Evolutionary conservation across 2,888 invertebrate genomes (phyloP).

Genomic region (Heteromurus nitidus): DNA sequence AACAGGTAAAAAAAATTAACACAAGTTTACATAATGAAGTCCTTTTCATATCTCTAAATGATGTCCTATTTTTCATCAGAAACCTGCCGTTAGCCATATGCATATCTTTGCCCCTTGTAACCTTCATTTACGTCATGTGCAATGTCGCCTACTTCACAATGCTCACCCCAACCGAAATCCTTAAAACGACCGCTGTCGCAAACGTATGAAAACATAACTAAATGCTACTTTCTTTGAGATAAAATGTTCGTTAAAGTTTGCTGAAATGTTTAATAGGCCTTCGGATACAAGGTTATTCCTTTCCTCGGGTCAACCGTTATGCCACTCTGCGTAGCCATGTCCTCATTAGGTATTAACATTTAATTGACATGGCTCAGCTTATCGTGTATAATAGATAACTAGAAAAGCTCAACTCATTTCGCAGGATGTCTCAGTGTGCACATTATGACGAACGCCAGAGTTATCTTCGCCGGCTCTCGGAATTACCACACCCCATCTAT

Average conservation of each 20-base stretch:
- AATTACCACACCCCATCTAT: slow-evolving; percentile 90
- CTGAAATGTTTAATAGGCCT: slow-evolving; percentile 78
- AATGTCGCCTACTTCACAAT: slow-evolving; percentile 95
- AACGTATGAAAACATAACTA: slow-evolving; percentile 80
- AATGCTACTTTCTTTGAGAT: neutral
- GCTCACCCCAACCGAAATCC: slow-evolving; percentile 87
- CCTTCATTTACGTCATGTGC: slow-evolving; percentile 89
- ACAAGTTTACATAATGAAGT: no score
- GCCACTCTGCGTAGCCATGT: slow-evolving; percentile 90
- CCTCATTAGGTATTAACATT: slow-evolving; percentile 80
- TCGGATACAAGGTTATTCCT: slow-evolving; percentile 84
- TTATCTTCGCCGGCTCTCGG: slow-evolving; percentile 78
- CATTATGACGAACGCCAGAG: slow-evolving; percentile 70
- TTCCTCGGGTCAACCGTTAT: slow-evolving; percentile 80
- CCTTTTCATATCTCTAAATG: neutral
- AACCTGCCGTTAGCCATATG: slow-evolving; percentile 94
- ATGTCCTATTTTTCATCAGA: slow-evolving; percentile 78
- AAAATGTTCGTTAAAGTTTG: neutral
- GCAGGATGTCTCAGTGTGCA: slow-evolving; percentile 88
- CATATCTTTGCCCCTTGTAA: slow-evolving; percentile 93
- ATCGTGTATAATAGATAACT: neutral
- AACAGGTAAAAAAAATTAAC: slow-evolving; percentile 58
- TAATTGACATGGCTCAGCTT: neutral
- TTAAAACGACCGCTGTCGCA: slow-evolving; percentile 89
- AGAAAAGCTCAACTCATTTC: slow-evolving; percentile 77